Percentiles rank a stretch among this genome's conserved stretches.
Evolutionary conservation across 2,888 invertebrate genomes (phyloP).

Genomic region (Miltochrista miniata): DNA sequence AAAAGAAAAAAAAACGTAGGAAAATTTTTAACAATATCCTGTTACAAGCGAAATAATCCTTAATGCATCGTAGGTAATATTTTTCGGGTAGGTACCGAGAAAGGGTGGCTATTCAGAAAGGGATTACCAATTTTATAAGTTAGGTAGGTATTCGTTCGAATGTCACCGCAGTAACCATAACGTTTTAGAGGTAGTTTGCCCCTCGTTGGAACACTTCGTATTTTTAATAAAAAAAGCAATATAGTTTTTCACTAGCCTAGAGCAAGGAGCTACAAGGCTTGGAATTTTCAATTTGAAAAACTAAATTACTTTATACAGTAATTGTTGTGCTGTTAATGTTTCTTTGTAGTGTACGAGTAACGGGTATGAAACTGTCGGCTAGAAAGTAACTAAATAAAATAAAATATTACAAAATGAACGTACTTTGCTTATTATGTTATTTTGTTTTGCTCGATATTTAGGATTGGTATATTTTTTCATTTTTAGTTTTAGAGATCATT

Average conservation of each 20-base stretch:
- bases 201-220: constrained; percentile 75
- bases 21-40: constrained; percentile 53
- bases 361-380: not conserved
- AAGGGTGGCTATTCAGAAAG: constrained; percentile 51
- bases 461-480: too few relatives aligned
- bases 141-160: constrained; percentile 73
- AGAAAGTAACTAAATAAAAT: too few relatives aligned
- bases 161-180: constrained; percentile 80
- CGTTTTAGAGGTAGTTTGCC: constrained; percentile 76
- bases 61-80: constrained; percentile 60
- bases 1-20: constrained; percentile 42
- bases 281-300: constrained; percentile 70
- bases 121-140: constrained; percentile 79
- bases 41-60: constrained; percentile 55
- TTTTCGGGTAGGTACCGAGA: constrained; percentile 51
- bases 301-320: constrained; percentile 48
- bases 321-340: constrained; percentile 31
- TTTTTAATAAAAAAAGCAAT: constrained; percentile 77
- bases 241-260: constrained; percentile 68
- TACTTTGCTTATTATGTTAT: too few relatives aligned
- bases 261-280: constrained; percentile 47
- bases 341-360: constrained; percentile 15
- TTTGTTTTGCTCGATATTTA: too few relatives aligned
- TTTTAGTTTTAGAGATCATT: too few relatives aligned
- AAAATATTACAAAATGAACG: too few relatives aligned